Evolutionary conservation across 2,797 vertebrate genomes (phyloP).

Genomic region (Lycodopsis pacificus): DNA sequence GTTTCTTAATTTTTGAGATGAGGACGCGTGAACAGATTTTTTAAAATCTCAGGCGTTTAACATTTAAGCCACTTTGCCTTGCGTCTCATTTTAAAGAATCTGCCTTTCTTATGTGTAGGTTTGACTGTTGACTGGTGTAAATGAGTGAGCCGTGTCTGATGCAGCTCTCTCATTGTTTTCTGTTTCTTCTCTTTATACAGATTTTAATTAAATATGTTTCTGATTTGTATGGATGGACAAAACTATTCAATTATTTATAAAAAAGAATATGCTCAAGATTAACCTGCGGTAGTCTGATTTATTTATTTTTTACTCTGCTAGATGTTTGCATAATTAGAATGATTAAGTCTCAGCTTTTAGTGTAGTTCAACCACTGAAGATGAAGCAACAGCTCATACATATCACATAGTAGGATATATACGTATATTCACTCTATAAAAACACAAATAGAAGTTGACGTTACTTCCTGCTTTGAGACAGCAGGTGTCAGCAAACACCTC

Average conservation of each 20-base stretch:
- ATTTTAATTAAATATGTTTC: constrained; percentile 46
- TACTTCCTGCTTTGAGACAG: constrained; percentile 59
- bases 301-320: constrained; percentile 13
- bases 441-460: not conserved
- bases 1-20: constrained; percentile 19
- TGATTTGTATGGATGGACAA: constrained; percentile 49
- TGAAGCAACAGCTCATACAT: not conserved
- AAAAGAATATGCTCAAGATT: constrained; percentile 41
- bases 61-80: constrained; percentile 52
- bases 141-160: not conserved
- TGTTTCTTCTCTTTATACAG: constrained; percentile 24
- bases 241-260: constrained; percentile 57
- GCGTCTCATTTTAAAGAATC: constrained; percentile 30
- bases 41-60: constrained; percentile 62
- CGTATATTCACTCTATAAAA: not conserved
- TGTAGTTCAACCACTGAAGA: not conserved
- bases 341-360: not conserved
- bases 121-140: constrained; percentile 35
- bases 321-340: not conserved
- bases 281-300: constrained; percentile 4
- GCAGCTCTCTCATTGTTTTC: constrained; percentile 35
- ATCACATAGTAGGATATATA: not conserved
- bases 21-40: not conserved
- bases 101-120: constrained; percentile 5
- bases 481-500: constrained; percentile 78